These are phyloP conservation scores for Psylliodes chrysocephalus DNA, from an alignment of 2,888 invertebrate genomes.

Conservation along the genomic window DNA sequence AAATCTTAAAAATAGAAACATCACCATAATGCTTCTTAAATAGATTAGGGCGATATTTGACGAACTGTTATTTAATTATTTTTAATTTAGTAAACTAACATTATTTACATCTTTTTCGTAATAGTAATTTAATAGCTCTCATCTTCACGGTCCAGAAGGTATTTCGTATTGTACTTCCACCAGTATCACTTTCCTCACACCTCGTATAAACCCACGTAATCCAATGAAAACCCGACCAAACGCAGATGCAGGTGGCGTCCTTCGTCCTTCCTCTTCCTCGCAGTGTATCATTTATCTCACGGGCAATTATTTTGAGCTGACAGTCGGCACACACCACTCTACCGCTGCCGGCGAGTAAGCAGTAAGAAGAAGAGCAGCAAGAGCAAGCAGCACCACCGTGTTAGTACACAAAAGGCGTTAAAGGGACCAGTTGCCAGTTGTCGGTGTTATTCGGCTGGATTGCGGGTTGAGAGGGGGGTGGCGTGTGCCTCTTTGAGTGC, in stretches of 20 bases:
- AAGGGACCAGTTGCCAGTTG: conserved; percentile 4
- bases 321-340: conserved; percentile 9
- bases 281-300: conserved; percentile 22
- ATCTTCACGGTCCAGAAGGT: too few relatives aligned
- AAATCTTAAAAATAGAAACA: too few relatives aligned
- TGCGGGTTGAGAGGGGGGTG: not conserved
- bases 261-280: conserved; percentile 8
- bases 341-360: conserved; percentile 2
- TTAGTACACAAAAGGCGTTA: conserved; percentile 15
- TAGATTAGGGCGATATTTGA: too few relatives aligned
- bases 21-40: too few relatives aligned
- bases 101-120: too few relatives aligned
- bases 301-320: conserved; percentile 20
- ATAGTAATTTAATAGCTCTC: too few relatives aligned
- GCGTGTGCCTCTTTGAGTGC: conserved; percentile 18
- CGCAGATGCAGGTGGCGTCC: conserved; percentile 13
- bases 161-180: too few relatives aligned
- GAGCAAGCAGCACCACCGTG: too few relatives aligned
- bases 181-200: too few relatives aligned
- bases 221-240: not conserved
- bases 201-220: conserved; percentile 1
- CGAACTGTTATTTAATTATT: too few relatives aligned
- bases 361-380: not conserved
- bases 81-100: too few relatives aligned
- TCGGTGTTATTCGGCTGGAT: not conserved